Conservation (phyloP, 1,140 invertebrate species). For the Xylocopa sonorina region DNA sequence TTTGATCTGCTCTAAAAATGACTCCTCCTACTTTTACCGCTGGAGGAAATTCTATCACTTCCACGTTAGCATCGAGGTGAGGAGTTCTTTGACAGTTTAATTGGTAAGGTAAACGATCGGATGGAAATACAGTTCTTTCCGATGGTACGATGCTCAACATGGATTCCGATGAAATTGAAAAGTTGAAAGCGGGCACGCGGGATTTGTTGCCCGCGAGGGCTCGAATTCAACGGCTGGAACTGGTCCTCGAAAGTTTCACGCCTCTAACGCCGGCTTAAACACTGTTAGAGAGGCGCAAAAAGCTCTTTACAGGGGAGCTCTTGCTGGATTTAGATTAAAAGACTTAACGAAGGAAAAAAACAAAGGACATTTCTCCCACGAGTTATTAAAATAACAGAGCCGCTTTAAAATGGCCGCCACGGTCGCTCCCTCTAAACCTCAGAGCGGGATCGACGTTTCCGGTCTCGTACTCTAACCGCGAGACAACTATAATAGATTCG, state of each 20-base stretch:
- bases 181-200: background rate
- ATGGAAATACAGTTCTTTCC: too few species aligned
- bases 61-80: too few species aligned
- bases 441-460: background rate
- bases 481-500: background rate
- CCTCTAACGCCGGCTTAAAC: constrained; percentile 9
- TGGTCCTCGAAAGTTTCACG: constrained; percentile 1
- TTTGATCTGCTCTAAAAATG: too few species aligned
- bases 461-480: background rate
- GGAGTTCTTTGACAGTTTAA: too few species aligned
- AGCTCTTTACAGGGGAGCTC: background rate
- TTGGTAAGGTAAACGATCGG: too few species aligned
- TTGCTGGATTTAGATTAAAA: constrained; percentile 29
- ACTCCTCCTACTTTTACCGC: too few species aligned
- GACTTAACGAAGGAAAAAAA: constrained; percentile 22
- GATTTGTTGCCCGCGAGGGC: background rate
- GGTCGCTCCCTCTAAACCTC: background rate
- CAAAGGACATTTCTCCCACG: constrained; percentile 1
- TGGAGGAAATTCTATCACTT: too few species aligned
- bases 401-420: background rate
- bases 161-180: background rate
- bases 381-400: constrained; percentile 19
- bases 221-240: constrained; percentile 7
- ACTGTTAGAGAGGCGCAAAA: constrained; percentile 28
- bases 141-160: too few species aligned